A percentile compares a stretch with the other conserved stretches of the same genome.
Conservation (phyloP, 2,888 invertebrate species). For the Hemistola chrysoprasaria region DNA sequence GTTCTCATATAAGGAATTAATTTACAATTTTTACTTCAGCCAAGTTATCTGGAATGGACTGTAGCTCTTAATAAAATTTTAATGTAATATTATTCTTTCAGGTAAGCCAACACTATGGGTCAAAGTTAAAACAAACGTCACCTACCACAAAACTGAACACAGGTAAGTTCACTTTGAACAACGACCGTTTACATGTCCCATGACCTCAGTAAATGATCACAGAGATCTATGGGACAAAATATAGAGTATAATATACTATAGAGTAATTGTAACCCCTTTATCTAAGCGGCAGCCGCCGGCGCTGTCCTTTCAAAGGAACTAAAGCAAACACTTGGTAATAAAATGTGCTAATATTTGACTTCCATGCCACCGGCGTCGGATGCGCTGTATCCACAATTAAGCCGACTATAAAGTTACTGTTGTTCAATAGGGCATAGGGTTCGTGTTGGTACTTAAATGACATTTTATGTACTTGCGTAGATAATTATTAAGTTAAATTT, state of each 20-base stretch:
- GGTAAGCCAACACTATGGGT: constrained; percentile 12
- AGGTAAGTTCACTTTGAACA: neutral
- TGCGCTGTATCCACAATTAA: constrained; percentile 49
- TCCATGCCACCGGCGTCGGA: constrained; percentile 54
- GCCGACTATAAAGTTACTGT: constrained; percentile 25
- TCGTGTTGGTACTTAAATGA: too few species aligned
- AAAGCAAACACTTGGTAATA: constrained; percentile 59
- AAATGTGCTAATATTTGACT: constrained; percentile 70
- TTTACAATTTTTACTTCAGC: too few species aligned
- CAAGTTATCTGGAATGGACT: too few species aligned
- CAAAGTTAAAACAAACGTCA: too few species aligned
- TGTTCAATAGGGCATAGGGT: too few species aligned
- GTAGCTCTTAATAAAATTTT: neutral
- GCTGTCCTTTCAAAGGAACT: constrained; percentile 55
- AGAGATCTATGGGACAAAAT: too few species aligned
- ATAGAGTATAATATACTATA: too few species aligned
- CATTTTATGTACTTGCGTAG: too few species aligned
- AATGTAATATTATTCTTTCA: constrained; percentile 19
- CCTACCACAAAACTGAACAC: too few species aligned
- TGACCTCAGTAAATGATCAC: constrained; percentile 39
- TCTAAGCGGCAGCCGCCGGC: constrained; percentile 50
- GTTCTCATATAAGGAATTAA: too few species aligned
- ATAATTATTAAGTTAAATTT: too few species aligned
- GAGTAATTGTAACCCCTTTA: constrained; percentile 35
- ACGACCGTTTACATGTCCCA: constrained; percentile 24